Conservation (phyloP, 53 echinoderm and acorn worm species). For the Holothuria leucospilota region DNA sequence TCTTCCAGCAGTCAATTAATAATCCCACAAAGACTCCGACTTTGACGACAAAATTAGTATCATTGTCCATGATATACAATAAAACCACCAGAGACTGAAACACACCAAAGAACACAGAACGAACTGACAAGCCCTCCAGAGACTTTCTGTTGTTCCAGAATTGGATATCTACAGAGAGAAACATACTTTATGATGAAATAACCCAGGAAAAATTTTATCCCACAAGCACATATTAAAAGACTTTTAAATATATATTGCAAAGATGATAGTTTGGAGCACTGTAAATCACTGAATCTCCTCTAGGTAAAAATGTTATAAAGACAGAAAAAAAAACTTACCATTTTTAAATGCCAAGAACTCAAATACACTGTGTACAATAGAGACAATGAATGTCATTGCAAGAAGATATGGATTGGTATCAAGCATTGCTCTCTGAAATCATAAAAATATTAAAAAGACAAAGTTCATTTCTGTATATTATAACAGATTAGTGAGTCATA, state of each 20-base stretch:
- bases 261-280: neutral
- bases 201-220: too few relatives aligned
- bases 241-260: neutral
- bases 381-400: constrained; percentile 88
- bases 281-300: too few relatives aligned
- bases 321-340: constrained; percentile 64
- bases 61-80: constrained; percentile 96
- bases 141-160: constrained; percentile 99
- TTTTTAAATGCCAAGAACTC: constrained; percentile 99
- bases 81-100: constrained; percentile 97
- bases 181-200: too few relatives aligned
- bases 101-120: constrained; percentile 98
- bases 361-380: constrained; percentile 97
- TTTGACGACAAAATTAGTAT: constrained; percentile 98
- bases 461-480: too few relatives aligned
- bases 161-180: constrained; percentile 80
- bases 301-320: too few relatives aligned
- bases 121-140: constrained; percentile 92
- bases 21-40: constrained; percentile 94
- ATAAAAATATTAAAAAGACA: neutral
- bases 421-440: constrained; percentile 87
- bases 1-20: constrained; percentile 96
- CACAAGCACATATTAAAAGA: neutral
- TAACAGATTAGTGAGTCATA: too few relatives aligned
- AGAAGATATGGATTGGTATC: constrained; percentile 97